A percentile compares a stretch with the other conserved stretches of the same genome.
These are phyloP conservation scores for Poecilus cupreus DNA, from an alignment of 2,888 invertebrate species.

Conservation along the genomic window DNA sequence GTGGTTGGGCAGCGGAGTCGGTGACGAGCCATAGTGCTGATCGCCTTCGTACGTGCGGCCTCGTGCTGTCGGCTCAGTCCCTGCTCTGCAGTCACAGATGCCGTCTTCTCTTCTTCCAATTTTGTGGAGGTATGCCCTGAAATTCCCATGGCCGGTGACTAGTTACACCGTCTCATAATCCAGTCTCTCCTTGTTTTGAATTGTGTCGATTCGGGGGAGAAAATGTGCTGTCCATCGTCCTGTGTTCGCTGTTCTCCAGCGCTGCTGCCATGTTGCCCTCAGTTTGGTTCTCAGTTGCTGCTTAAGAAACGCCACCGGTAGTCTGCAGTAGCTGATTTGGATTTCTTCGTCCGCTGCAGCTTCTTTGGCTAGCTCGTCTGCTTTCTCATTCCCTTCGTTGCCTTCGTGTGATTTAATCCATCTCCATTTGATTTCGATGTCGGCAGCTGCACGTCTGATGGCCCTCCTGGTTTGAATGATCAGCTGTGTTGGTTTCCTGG, in stretches of 20 bases:
- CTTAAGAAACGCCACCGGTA: not conserved
- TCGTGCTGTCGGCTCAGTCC: not conserved
- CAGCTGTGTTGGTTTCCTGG: conserved; percentile 13
- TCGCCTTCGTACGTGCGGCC: not conserved
- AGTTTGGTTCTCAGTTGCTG: not conserved
- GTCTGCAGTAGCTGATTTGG: not conserved
- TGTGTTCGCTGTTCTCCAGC: not conserved
- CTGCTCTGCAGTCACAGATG: conserved; percentile 66
- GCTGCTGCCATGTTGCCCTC: not conserved
- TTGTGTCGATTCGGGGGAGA: not conserved
- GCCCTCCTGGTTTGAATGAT: not conserved
- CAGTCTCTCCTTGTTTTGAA: too few species aligned
- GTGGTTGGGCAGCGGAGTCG: not conserved
- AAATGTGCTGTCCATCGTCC: not conserved
- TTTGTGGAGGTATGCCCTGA: conserved; percentile 35
- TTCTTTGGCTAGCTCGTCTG: conserved; percentile 11
- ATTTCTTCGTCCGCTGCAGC: conserved; percentile 2
- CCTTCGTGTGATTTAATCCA: conserved; percentile 13
- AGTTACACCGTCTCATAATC: conserved; percentile 29
- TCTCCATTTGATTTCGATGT: not conserved
- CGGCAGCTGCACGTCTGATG: too few species aligned
- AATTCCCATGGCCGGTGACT: conserved; percentile 55
- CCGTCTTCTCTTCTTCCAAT: conserved; percentile 67
- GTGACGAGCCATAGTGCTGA: not conserved
- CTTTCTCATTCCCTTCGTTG: conserved; percentile 18